Evolutionary conservation across 2,113 vertebrate genomes (phyloP), one percentile per base, ranked within the genome.

Genomic region (Ploceus nigricollis): DNA sequence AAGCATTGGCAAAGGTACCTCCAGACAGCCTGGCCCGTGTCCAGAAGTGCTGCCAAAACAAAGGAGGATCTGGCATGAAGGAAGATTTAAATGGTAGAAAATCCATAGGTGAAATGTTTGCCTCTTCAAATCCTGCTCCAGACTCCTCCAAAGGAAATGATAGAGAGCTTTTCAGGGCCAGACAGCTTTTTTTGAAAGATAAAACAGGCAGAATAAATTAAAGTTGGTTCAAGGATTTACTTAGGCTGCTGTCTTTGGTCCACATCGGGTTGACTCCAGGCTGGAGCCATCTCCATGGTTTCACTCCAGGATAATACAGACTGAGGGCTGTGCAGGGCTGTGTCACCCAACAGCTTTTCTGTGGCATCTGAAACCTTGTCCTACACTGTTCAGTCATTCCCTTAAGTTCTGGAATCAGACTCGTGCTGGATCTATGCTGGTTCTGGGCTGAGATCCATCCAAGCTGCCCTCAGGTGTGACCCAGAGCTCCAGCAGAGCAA

Each of bases 371-470:
- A 42, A 72, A 28, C 47, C 44, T 61, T 57, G 64, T 81, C 45
- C 58, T 30, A 2, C 27, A 3, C n/a, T 2, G 0, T 16, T 28
- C 64, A 30, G 60, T 18, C 45, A 40, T 65, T 60, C 45, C 44
- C 22, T 57, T 17, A 9, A 10, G 33, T 18, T 60, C 79, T 72
- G n/a, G 15, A 3, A 7, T 66, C 58, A 50, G 42, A 66, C 81
- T 63, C 12, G 0, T 31, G 70, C 54, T 50, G 57, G 40, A 53
- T 63, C 90, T 10, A 0, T 45, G 64, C 39, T 58, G 2, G 0
- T 12, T 9, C 5, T 48, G 82, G 48, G 48, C 66, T 79, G 3
- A 44, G 48, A n/a, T 51, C 45, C 66, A 5, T 11, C 58, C 2
- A 5, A 11, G 44, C 15, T 68, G 40, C n/a, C 15, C n/a, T 35